Conservation (phyloP, 2,888 invertebrate species). For the Lissocephala sabroskyi region DNA sequence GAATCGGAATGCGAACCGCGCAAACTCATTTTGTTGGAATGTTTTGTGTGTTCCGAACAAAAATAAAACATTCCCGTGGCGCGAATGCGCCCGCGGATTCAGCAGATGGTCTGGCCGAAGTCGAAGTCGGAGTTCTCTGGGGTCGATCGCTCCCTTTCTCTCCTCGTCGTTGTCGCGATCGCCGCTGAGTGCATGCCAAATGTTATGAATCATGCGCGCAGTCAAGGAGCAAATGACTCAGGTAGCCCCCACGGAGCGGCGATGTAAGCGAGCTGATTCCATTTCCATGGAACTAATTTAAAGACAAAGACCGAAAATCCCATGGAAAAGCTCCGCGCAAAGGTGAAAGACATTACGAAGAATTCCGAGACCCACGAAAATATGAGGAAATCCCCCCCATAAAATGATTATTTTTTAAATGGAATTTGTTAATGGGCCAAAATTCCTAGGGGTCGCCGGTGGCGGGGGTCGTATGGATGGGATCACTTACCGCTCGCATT, state of each 20-base stretch:
- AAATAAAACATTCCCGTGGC: constrained; percentile 25
- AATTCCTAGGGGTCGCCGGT: no score
- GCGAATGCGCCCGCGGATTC: no score
- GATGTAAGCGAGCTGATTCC: no score
- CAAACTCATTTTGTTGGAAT: constrained; percentile 62
- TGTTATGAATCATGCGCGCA: background rate
- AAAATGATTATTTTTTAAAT: constrained; percentile 28
- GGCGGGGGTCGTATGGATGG: background rate
- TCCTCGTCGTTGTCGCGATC: no score
- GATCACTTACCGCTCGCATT: constrained; percentile 73
- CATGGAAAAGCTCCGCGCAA: constrained; percentile 29
- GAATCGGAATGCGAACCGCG: constrained; percentile 54
- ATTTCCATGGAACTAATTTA: background rate
- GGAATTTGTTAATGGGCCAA: constrained; percentile 46
- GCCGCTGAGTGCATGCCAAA: background rate
- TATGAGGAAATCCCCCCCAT: constrained; percentile 13
- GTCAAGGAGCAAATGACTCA: background rate
- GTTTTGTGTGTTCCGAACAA: constrained; percentile 37
- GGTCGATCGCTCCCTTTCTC: no score
- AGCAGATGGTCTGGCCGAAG: no score
- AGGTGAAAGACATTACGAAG: constrained; percentile 49
- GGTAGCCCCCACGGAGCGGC: no score
- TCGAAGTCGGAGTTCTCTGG: background rate
- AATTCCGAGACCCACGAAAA: constrained; percentile 5
- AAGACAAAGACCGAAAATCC: background rate